Base-by-base conservation (phyloP, 2,888 invertebrate species). In the Sesia apiformis region DNA sequence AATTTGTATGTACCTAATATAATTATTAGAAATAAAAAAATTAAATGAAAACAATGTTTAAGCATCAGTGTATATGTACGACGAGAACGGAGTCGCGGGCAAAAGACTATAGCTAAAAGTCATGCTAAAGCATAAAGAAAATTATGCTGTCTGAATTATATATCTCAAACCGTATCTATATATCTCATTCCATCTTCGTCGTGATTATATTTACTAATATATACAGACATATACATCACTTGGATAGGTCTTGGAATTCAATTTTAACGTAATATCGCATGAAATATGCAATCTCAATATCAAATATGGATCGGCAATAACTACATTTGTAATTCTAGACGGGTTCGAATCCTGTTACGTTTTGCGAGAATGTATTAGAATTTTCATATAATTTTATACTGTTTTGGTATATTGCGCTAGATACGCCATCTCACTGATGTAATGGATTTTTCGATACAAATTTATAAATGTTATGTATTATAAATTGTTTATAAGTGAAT, bases 321-420 rank as follows among this genome's bases (percentile, higher is more conserved):
- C 63, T 67, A 68, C 63, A 70, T 71, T 64, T 66, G 69, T 68
- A 67, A 70, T 71, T 69, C 69, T 62, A 63, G 55, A 55, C 56
- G 63, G 63, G 61, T 56, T 57, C 57, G 59, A 56, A 58, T 62
- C 59, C 59, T 46, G 46, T 50, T 38, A 53, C 49, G 7, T 38
- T 49, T n/a, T 23, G 39, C 51, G 8, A 40, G 49, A 53, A 40
- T 39, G 39, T 6, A 53, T 53, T 53, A 49, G 40, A 42, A 53
- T 8, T 46, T 46, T 8, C 8, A 46, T 46, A 46, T n/a, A 46
- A 46, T 46, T 46, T 46, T 46, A 46, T 46, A 8, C 46, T 23
- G n/a, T 46, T 7, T 46, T 23, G 1, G 2, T 23, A 23, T 23
- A 23, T 23, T 2, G 23, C 23, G 23, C 23, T 23, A 23, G 23